phyloP scores from a whole-genome alignment of 2,888 invertebrate species.

The Barypeithes pellucidus region DNA sequence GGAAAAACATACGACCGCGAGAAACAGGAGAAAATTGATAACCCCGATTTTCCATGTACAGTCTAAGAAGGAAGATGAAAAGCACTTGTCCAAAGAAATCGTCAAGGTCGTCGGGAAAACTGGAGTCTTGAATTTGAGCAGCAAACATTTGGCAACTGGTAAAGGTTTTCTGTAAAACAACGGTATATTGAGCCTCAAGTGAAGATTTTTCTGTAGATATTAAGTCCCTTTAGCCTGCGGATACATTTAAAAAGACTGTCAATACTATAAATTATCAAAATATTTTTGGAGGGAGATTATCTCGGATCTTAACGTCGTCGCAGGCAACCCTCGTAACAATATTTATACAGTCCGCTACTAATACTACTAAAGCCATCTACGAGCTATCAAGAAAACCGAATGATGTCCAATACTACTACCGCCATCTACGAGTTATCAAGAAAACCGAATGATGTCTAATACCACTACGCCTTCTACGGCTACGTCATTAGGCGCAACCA shows the following conservation, averaged over 20 bases:
- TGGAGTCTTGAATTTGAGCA: slow-evolving; percentile 86
- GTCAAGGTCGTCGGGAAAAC: slow-evolving; percentile 87
- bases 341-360: too few species aligned
- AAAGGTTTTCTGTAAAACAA: slow-evolving; percentile 54
- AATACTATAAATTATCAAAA: neutral
- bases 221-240: neutral
- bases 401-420: too few species aligned
- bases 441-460: too few species aligned
- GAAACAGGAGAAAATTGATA: slow-evolving; percentile 66
- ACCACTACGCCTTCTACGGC: too few species aligned
- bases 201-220: neutral
- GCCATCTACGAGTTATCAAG: too few species aligned
- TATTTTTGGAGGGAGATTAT: neutral
- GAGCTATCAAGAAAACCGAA: too few species aligned
- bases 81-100: slow-evolving; percentile 79
- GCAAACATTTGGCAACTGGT: slow-evolving; percentile 83
- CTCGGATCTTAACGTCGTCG: too few species aligned
- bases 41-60: slow-evolving; percentile 82
- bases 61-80: slow-evolving; percentile 81
- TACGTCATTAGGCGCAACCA: too few species aligned
- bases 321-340: too few species aligned
- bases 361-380: too few species aligned
- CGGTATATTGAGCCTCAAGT: neutral
- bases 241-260: neutral
- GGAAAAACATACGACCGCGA: slow-evolving; percentile 66